A percentile compares a stretch with the other conserved stretches of the same genome.
These are phyloP conservation scores for Xyrauchen texanus DNA, from an alignment of 2,113 vertebrate genomes.

Conservation along the genomic window DNA sequence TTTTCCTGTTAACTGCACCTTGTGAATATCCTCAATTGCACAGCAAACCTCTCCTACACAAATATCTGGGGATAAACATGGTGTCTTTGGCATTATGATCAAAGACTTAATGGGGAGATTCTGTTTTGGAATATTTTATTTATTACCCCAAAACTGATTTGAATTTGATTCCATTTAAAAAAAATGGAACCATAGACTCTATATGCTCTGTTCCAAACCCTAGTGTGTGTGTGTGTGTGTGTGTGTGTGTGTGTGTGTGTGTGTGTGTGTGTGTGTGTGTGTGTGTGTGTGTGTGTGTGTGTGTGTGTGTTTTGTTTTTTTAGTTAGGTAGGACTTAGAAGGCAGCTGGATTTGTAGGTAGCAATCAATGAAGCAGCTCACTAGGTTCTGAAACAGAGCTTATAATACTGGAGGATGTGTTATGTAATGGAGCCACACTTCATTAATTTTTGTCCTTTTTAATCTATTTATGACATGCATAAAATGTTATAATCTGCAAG, in stretches of 20 bases:
- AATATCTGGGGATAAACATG: neutral
- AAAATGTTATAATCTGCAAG: slow-evolving; percentile 27
- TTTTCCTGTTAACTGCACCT: slow-evolving; percentile 13
- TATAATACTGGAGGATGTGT: no score
- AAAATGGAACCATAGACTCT: slow-evolving; percentile 1
- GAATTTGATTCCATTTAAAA: neutral
- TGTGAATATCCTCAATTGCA: neutral
- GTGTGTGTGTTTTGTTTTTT: no score
- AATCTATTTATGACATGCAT: neutral
- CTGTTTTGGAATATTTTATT: neutral
- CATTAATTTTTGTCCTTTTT: no score
- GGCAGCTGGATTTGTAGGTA: no score
- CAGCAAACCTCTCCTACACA: neutral
- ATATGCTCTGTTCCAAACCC: no score
- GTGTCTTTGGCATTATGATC: neutral
- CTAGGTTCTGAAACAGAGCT: no score
- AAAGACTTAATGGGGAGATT: neutral
- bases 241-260: no score
- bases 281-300: no score
- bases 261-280: no score
- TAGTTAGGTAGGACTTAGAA: no score
- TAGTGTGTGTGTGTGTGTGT: no score
- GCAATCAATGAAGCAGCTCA: neutral
- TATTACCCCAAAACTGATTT: neutral
- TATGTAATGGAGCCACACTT: no score